A percentile compares a stretch with the other conserved stretches of the same genome.
Conservation (phyloP, 2,113 vertebrate species). For the Irena cyanogastra region DNA sequence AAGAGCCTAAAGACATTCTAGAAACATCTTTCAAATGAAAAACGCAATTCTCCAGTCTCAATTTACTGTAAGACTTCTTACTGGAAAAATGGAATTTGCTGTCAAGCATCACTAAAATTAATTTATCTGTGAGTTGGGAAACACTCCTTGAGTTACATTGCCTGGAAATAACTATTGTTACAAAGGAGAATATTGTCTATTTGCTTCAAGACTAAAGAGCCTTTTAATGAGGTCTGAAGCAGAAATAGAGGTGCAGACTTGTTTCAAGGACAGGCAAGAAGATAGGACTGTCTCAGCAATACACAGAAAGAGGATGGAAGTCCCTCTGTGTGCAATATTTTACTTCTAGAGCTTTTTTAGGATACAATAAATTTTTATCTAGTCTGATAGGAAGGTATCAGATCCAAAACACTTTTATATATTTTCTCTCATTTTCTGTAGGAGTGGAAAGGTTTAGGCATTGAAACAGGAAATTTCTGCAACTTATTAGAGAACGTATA, state of each 20-base stretch:
- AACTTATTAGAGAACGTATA: neutral
- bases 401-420: neutral
- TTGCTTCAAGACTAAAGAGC: constrained; percentile 7
- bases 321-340: neutral
- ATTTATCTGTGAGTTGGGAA: constrained; percentile 42
- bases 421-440: neutral
- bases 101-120: constrained; percentile 41
- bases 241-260: neutral
- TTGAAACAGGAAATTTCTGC: constrained; percentile 15
- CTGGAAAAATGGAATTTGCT: constrained; percentile 37
- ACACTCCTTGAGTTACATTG: constrained; percentile 1
- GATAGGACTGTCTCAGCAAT: neutral
- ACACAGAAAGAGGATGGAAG: neutral
- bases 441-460: neutral
- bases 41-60: constrained; percentile 27
- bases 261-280: constrained; percentile 15
- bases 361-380: neutral
- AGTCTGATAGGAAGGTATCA: neutral
- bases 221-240: constrained; percentile 2
- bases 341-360: neutral
- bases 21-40: constrained; percentile 53
- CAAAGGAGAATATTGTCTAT: constrained; percentile 14
- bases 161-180: constrained; percentile 27
- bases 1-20: constrained; percentile 33
- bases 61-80: constrained; percentile 28